phyloP scores from a whole-genome alignment of 2,113 vertebrate genomes.

The Tachuris rubrigastra region DNA sequence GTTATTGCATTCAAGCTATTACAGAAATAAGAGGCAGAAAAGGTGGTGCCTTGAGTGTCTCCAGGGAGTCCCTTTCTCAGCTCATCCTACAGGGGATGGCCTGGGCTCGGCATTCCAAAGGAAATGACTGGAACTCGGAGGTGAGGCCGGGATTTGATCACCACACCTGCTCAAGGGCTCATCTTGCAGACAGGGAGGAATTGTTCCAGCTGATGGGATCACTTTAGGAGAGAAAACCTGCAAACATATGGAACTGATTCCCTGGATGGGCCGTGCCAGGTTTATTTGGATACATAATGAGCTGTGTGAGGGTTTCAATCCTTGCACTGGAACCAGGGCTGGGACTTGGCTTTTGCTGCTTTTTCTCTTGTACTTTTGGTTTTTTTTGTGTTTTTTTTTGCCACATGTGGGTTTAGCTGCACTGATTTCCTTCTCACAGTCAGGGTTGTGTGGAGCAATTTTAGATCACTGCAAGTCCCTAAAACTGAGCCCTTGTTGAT shows the following conservation, averaged over 20 bases:
- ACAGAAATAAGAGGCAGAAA: not conserved
- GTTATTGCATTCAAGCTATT: not conserved
- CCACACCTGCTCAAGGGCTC: not conserved
- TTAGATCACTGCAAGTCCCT: not conserved
- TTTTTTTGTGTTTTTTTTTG: too few species aligned
- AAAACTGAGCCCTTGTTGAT: not conserved
- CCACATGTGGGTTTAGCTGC: not conserved
- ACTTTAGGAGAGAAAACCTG: not conserved
- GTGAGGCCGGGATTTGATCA: not conserved
- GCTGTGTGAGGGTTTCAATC: not conserved
- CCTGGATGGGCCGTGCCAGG: not conserved
- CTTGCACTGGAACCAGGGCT: not conserved
- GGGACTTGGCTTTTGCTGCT: not conserved
- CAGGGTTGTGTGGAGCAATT: not conserved
- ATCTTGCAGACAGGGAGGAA: not conserved
- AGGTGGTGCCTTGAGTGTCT: not conserved
- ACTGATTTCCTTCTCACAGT: not conserved
- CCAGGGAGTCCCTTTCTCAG: not conserved
- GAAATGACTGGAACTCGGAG: not conserved
- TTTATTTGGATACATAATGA: constrained; percentile 4
- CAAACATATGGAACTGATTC: not conserved
- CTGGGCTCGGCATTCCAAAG: not conserved
- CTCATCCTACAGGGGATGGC: not conserved
- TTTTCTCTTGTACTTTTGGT: not conserved
- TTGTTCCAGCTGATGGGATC: not conserved